Evolutionary conservation across 2,797 vertebrate species (phyloP), one percentile per base, ranked within the genome.

Genomic region (Adelosebastes latens): DNA sequence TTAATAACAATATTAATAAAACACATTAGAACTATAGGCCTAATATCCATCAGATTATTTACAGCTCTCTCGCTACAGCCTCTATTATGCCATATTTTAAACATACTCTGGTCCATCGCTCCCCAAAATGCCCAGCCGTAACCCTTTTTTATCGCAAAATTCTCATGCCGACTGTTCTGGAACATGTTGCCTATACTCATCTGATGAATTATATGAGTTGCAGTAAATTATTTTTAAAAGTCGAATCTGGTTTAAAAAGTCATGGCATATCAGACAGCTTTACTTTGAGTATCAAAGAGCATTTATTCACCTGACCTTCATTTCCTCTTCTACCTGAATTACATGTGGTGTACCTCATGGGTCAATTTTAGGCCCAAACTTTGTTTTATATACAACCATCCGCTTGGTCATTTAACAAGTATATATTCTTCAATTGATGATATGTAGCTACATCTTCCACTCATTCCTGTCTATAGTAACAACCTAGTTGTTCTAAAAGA

Each of bases 91-190:
- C 55, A 46, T 39, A 34, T 56, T 46, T 80, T 34, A 75, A 74
- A 81, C 31, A 77, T 70, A 29, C 36, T 39, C n/a, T 79, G 56
- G 6, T 62, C 29, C 31, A 58, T n/a, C 56, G 22, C 22, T 69
- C 6, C 9, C 24, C 18, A 49, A 65, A 65, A 53, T 52, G 10
- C 32, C 52, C 32, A 65, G 46, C n/a, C 3, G 25, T 42, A 75
- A 76, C 25, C 16, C 27, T 24, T 20, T 42, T 42, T 1, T 42
- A 39, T 39, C 0, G 0, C 36, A 42, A 32, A 42, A 42, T 42
- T 16, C 14, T 49, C 29, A 20, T 56, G 32, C 12, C 4, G 2
- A 36, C 60, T n/a, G 7, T 10, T 24, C 11, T 55, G 18, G 27
- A 58, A 58, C 22, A 31, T 46, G 55, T 16, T 69, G 11, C 11